These are phyloP conservation scores for Mellilla xanthometata DNA, from an alignment of 2,888 invertebrate genomes.

Conservation along the genomic window DNA sequence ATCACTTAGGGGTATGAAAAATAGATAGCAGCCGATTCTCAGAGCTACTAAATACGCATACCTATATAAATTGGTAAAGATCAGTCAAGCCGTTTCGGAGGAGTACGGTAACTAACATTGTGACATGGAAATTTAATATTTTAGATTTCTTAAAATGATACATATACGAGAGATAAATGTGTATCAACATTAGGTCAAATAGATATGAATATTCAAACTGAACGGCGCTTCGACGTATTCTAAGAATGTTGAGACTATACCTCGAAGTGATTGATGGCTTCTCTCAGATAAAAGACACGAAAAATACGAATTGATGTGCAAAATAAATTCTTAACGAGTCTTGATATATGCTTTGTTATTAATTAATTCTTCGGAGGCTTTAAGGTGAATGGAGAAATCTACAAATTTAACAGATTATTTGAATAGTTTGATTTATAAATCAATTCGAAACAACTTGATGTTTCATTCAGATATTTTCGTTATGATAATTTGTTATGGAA, in stretches of 20 bases:
- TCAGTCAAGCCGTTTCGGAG: too few species aligned
- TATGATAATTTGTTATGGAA: slow-evolving; percentile 8
- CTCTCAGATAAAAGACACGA: slow-evolving; percentile 8
- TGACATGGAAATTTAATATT: too few species aligned
- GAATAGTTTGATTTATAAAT: slow-evolving; percentile 28
- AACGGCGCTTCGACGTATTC: not conserved
- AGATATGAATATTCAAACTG: not conserved
- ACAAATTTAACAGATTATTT: slow-evolving; percentile 26
- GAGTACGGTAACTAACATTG: too few species aligned
- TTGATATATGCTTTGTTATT: slow-evolving; percentile 20
- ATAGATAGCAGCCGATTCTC: too few species aligned
- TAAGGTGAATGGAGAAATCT: slow-evolving; percentile 31
- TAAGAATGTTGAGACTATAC: not conserved
- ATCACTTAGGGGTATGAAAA: too few species aligned
- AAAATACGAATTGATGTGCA: slow-evolving; percentile 10
- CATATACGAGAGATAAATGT: too few species aligned
- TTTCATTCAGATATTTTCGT: slow-evolving; percentile 22
- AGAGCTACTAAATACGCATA: too few species aligned
- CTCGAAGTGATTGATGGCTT: slow-evolving; percentile 7
- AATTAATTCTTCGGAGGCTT: slow-evolving; percentile 27
- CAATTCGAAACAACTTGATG: slow-evolving; percentile 13
- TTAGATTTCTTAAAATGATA: too few species aligned
- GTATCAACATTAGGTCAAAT: too few species aligned
- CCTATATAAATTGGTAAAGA: too few species aligned
- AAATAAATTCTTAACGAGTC: slow-evolving; percentile 11